Base-by-base conservation (phyloP, 2,888 invertebrate species). In the Bibio marci region DNA sequence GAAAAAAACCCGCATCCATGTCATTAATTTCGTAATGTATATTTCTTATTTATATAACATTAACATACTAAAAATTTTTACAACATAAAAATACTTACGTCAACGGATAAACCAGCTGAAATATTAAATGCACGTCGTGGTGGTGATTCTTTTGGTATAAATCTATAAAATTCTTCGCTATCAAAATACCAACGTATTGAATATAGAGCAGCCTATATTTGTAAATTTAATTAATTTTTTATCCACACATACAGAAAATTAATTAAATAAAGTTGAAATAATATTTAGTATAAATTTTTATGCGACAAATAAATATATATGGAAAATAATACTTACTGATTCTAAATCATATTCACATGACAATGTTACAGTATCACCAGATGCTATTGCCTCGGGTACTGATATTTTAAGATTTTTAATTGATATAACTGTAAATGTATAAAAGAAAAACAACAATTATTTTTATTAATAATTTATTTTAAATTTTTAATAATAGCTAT, bases 131-230 rank as follows among this genome's bases (percentile, higher is more conserved):
- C 61, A 43, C 59, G 57, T 33, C 63, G 59, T 19, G 65, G 61
- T 12, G 66, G 66, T 17, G 54, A 52, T 45, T 65, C 65, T 42
- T 64, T 65, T 7, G 69, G 68, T 14, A 65, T 58, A 49, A 56
- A 70, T 42, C 67, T 60, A 53, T 67, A 70, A 53, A 70, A 70
- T 52, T 70, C 69, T 30, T 58, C 56, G 17, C 39, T 28, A 28
- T 65, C 65, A 46, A 64, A 58, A 54, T 67, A 69, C 69, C 70
- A 70, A 53, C 67, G 67, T 45, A 70, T 63, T 13, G 66, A 60
- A 52, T 70, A 70, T 25, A 70, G 57, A 19, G 48, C 45, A 15
- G 47, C 48, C 49, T 49, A 38, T 18, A 14, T 27, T 14, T 31
- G 10, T 30, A 22, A 22, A n/a, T n/a, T n/a, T n/a, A n/a, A n/a